A percentile compares a stretch with the other conserved stretches of the same genome.
Evolutionary conservation across 2,797 vertebrate genomes (phyloP).

Genomic region (Epinephelus malabaricus): DNA sequence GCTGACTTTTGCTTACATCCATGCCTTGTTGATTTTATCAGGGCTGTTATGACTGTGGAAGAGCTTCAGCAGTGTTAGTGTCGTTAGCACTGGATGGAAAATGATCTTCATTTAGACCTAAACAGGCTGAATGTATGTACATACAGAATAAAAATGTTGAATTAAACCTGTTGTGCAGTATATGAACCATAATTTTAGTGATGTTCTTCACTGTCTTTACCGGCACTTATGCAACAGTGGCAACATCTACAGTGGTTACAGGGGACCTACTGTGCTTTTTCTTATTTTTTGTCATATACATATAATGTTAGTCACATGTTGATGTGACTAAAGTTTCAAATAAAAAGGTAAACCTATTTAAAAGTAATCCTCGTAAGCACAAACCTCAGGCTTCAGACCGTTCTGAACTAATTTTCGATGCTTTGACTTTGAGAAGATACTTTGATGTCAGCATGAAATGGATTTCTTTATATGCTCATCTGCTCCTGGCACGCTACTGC

Average conservation of each 20-base stretch:
- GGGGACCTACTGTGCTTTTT: no score
- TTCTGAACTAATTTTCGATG: no score
- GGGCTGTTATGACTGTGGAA: background rate
- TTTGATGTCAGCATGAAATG: no score
- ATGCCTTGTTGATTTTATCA: slow-evolving; percentile 5
- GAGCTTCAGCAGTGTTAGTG: background rate
- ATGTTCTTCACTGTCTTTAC: background rate
- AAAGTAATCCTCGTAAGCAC: no score
- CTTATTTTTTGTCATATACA: no score
- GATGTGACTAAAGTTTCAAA: no score
- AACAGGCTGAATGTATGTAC: background rate
- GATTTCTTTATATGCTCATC: no score
- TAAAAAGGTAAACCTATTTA: no score
- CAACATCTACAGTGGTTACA: background rate
- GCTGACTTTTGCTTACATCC: background rate
- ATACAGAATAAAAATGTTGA: background rate
- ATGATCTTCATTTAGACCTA: background rate
- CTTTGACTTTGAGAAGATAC: no score
- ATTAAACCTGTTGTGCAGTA: background rate
- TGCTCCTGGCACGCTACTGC: no score
- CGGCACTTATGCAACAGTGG: background rate
- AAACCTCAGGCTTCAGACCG: no score
- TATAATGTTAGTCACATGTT: no score
- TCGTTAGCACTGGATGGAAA: background rate
- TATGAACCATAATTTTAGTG: background rate